These are phyloP conservation scores for Stratiomys singularior DNA, from an alignment of 2,888 invertebrate species.

Conservation along the genomic window DNA sequence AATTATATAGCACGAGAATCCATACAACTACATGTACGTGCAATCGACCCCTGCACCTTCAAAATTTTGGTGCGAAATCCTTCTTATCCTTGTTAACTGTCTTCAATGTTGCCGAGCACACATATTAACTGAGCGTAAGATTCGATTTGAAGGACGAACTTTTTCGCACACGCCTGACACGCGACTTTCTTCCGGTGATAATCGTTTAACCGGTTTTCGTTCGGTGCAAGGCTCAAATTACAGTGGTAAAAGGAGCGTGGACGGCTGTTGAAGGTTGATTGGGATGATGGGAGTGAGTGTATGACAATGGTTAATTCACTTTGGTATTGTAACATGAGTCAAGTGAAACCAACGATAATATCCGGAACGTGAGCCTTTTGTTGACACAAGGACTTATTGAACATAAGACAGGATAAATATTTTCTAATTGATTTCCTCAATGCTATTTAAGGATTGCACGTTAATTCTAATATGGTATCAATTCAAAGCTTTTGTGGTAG, in stretches of 20 bases:
- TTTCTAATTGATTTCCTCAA: conserved; percentile 32
- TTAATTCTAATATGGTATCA: too few species aligned
- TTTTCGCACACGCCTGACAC: conserved; percentile 34
- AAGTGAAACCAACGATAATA: conserved; percentile 20
- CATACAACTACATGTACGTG: background rate
- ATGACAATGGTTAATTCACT: conserved; percentile 20
- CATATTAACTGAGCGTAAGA: too few species aligned
- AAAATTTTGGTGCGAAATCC: background rate
- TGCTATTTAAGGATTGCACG: background rate
- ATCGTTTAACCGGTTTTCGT: conserved; percentile 33
- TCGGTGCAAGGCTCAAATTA: background rate
- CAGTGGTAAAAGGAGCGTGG: background rate
- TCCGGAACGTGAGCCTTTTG: conserved; percentile 24
- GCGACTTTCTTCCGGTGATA: conserved; percentile 37
- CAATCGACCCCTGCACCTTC: background rate
- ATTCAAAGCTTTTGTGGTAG: too few species aligned
- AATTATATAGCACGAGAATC: background rate
- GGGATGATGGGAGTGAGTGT: background rate
- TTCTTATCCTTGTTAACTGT: background rate
- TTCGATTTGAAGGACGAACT: background rate
- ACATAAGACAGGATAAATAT: conserved; percentile 2
- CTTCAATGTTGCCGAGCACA: too few species aligned
- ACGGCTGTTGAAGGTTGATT: background rate
- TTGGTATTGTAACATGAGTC: conserved; percentile 10
- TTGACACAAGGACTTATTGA: background rate